Evolutionary conservation across 2,888 invertebrate species (phyloP).

Genomic region (Orthonychiurus folsomi): DNA sequence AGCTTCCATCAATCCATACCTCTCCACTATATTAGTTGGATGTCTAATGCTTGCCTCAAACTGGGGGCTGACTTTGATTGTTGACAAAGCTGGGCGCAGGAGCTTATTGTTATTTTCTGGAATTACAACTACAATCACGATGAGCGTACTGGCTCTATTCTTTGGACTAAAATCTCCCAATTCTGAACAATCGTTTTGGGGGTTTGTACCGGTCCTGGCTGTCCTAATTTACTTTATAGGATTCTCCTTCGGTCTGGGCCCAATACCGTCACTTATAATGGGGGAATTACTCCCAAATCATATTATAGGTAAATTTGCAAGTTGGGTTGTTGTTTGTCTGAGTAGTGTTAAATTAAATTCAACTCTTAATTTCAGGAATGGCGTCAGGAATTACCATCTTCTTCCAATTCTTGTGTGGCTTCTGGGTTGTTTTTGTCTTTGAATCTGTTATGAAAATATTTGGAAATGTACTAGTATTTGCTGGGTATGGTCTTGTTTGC

Average conservation of each 20-base stretch:
- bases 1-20: neutral
- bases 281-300: neutral
- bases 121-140: neutral
- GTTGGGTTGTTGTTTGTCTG: too few relatives aligned
- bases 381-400: neutral
- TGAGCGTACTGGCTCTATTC: neutral
- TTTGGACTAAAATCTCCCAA: neutral
- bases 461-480: slow-evolving; percentile 56
- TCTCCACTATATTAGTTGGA: neutral
- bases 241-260: neutral
- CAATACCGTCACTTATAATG: slow-evolving; percentile 1
- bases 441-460: neutral
- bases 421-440: neutral
- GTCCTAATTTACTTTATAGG: neutral
- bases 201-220: neutral
- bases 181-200: neutral
- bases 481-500: slow-evolving; percentile 64
- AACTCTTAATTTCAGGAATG: too few relatives aligned
- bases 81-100: neutral
- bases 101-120: neutral
- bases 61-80: neutral
- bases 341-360: too few relatives aligned
- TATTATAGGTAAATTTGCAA: too few relatives aligned
- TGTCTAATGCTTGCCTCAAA: neutral
- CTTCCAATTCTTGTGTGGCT: neutral